A percentile compares a stretch with the other conserved stretches of the same genome.
phyloP scores from a whole-genome alignment of 2,113 vertebrate species.

The Varanus salvator region DNA sequence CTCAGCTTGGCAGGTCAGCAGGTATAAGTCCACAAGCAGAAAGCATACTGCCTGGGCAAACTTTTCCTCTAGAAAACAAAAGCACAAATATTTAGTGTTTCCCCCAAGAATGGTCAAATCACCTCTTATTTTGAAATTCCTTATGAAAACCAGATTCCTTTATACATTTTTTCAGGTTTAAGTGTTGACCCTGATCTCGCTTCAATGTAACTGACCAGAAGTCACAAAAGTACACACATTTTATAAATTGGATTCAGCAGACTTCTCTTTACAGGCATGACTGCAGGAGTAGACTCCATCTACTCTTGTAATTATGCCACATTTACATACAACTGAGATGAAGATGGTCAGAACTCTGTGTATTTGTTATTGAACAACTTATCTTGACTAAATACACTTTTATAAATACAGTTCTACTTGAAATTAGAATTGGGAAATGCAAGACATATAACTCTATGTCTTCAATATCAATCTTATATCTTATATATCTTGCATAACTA shows the following conservation, averaged over 20 bases:
- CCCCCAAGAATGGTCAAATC: not conserved
- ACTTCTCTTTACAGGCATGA: not conserved
- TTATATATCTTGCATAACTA: not conserved
- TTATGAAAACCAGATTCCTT: not conserved
- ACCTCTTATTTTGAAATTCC: not conserved
- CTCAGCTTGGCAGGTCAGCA: constrained; percentile 96
- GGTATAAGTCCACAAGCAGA: constrained; percentile 94
- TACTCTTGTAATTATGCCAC: not conserved
- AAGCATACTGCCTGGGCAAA: constrained; percentile 98
- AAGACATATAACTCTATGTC: not conserved
- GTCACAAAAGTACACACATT: not conserved
- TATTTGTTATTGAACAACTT: not conserved
- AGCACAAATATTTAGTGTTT: constrained; percentile 9
- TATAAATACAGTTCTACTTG: not conserved
- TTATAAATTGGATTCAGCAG: not conserved
- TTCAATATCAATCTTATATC: too few relatives aligned
- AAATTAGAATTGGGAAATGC: not conserved
- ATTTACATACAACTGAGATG: not conserved
- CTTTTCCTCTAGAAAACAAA: constrained; percentile 86
- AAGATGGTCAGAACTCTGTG: not conserved
- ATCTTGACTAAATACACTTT: not conserved
- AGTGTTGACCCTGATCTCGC: not conserved
- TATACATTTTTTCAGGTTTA: not conserved
- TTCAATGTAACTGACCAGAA: not conserved
- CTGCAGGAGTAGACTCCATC: not conserved